A percentile compares a stretch with the other conserved stretches of the same genome.
phyloP scores from a whole-genome alignment of 2,888 invertebrate genomes.

The Thereva unica region DNA sequence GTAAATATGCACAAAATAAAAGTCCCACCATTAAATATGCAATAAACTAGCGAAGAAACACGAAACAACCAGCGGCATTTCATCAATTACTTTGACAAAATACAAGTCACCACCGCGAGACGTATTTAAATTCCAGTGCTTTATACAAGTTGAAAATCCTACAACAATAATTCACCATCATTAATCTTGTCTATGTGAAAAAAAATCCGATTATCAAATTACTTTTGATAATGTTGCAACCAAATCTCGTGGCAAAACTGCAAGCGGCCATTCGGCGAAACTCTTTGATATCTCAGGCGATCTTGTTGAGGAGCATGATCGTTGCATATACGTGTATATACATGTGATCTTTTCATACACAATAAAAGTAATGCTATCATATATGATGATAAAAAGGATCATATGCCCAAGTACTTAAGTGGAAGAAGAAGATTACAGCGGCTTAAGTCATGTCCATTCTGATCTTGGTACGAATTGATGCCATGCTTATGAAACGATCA shows the following conservation, averaged over 20 bases:
- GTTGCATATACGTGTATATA: constrained; percentile 7
- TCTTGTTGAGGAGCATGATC: constrained; percentile 24
- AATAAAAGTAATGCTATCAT: too few species aligned
- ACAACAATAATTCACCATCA: constrained; percentile 31
- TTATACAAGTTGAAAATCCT: constrained; percentile 1
- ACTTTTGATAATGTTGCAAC: constrained; percentile 31
- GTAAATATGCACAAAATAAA: too few species aligned
- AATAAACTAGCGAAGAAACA: too few species aligned
- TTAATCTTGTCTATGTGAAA: constrained; percentile 35
- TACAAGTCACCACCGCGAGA: too few species aligned
- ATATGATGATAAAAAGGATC: too few species aligned
- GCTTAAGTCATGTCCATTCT: constrained; percentile 15
- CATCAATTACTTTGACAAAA: too few species aligned
- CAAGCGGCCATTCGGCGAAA: constrained; percentile 26
- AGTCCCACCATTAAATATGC: too few species aligned
- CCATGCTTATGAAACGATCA: constrained; percentile 19
- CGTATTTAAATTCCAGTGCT: too few species aligned
- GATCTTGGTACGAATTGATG: constrained; percentile 8
- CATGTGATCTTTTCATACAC: too few species aligned
- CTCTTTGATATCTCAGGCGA: constrained; percentile 31
- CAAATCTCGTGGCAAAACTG: constrained; percentile 28
- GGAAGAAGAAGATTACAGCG: constrained; percentile 6
- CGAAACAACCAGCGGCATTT: too few species aligned
- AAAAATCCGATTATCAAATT: constrained; percentile 30
- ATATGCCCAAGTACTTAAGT: constrained; percentile 11